Conservation (phyloP, 2,797 vertebrate genomes). For the Ambastaia sidthimunki region DNA sequence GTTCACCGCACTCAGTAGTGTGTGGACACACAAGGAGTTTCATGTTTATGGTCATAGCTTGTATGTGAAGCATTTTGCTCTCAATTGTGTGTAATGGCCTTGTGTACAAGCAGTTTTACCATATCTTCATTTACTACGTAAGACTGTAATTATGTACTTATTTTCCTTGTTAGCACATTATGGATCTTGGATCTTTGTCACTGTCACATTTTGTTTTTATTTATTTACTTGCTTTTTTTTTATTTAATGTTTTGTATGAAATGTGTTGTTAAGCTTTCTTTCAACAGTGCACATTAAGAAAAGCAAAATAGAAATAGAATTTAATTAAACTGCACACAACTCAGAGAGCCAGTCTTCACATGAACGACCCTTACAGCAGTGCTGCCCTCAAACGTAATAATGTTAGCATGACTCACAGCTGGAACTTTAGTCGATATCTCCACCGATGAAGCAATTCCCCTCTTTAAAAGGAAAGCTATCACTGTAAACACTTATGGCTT, state of each 20-base stretch:
- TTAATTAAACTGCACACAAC: background rate
- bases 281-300: background rate
- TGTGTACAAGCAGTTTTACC: background rate
- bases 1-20: background rate
- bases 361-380: background rate
- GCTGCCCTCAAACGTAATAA: constrained; percentile 44
- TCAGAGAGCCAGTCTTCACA: background rate
- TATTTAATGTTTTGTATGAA: no score
- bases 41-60: background rate
- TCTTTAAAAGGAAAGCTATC: constrained; percentile 32
- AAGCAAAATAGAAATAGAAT: background rate
- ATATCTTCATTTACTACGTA: no score
- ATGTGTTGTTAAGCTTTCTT: no score
- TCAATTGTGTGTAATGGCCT: background rate
- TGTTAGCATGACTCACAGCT: constrained; percentile 11
- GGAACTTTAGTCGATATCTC: constrained; percentile 6
- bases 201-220: no score
- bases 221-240: no score
- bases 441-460: constrained; percentile 18
- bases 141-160: no score
- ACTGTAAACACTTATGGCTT: constrained; percentile 24
- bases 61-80: background rate
- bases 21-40: background rate
- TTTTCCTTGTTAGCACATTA: no score
- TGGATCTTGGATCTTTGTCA: no score